phyloP scores from a whole-genome alignment of 2,113 vertebrate genomes.

The Passer domesticus region DNA sequence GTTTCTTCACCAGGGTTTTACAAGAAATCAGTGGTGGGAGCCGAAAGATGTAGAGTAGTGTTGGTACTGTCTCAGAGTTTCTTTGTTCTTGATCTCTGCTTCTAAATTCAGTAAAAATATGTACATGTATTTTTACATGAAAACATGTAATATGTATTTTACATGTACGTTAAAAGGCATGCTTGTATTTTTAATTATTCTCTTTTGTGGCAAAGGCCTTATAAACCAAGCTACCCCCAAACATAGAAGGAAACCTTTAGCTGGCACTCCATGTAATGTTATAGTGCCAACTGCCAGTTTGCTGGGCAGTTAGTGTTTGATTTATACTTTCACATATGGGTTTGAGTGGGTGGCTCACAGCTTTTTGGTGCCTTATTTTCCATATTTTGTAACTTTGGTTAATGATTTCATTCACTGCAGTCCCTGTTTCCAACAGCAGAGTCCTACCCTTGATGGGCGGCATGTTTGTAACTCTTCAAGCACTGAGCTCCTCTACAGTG shows the following conservation, averaged over 20 bases:
- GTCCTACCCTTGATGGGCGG: neutral
- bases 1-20: neutral
- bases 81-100: neutral
- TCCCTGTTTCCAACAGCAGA: neutral
- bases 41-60: accelerated
- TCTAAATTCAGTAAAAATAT: neutral
- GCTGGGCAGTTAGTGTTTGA: slow-evolving; percentile 62
- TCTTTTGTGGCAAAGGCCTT: slow-evolving; percentile 41
- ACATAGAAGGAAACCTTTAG: slow-evolving; percentile 35
- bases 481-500: neutral
- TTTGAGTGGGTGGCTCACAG: slow-evolving; percentile 56
- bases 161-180: neutral
- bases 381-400: slow-evolving; percentile 38
- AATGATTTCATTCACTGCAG: neutral
- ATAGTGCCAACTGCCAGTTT: slow-evolving; percentile 53
- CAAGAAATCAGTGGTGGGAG: neutral
- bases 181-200: slow-evolving; percentile 46
- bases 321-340: slow-evolving; percentile 68
- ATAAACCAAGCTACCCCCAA: slow-evolving; percentile 25
- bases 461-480: slow-evolving; percentile 2
- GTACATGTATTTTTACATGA: slow-evolving; percentile 14
- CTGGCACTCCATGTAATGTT: slow-evolving; percentile 27
- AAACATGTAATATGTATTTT: neutral
- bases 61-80: neutral
- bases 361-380: slow-evolving; percentile 61